Percentiles rank a stretch among this genome's conserved stretches.
phyloP scores from a whole-genome alignment of 2,797 vertebrate species.

The Oreortyx pictus region DNA sequence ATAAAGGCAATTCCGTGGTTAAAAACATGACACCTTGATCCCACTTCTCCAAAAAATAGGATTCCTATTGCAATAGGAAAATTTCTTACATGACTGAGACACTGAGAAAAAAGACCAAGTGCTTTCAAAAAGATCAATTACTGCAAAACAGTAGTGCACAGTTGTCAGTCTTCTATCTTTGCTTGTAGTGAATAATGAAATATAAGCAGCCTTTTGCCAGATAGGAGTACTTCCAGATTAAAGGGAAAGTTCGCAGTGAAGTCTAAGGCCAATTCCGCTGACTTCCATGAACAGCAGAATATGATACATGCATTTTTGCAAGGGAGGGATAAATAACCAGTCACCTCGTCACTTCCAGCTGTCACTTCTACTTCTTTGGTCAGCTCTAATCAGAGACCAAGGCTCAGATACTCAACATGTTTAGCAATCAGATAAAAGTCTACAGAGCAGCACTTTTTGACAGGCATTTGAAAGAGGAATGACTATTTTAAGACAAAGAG shows the following conservation, averaged over 20 bases:
- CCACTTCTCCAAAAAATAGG: background rate
- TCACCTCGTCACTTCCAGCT: background rate
- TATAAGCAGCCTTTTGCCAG: constrained; percentile 23
- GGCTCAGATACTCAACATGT: background rate
- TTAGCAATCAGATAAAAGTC: background rate
- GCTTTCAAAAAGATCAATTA: constrained; percentile 55
- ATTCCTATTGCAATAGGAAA: background rate
- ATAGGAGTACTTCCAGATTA: background rate
- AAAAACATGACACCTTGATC: background rate
- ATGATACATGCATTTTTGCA: background rate
- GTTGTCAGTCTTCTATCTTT: constrained; percentile 39
- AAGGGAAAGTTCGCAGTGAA: background rate
- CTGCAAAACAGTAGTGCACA: background rate
- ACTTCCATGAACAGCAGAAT: background rate
- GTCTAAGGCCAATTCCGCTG: background rate
- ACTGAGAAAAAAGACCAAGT: constrained; percentile 7
- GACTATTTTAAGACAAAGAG: background rate
- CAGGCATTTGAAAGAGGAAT: background rate
- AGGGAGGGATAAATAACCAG: background rate
- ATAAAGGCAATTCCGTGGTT: constrained; percentile 16
- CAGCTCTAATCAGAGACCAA: background rate
- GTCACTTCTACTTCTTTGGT: background rate
- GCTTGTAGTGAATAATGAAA: constrained; percentile 34
- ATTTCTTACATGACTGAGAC: background rate
- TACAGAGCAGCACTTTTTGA: background rate